A percentile compares a stretch with the other conserved stretches of the same genome.
phyloP scores from a whole-genome alignment of 2,113 vertebrate species.

The Procapra przewalskii region DNA sequence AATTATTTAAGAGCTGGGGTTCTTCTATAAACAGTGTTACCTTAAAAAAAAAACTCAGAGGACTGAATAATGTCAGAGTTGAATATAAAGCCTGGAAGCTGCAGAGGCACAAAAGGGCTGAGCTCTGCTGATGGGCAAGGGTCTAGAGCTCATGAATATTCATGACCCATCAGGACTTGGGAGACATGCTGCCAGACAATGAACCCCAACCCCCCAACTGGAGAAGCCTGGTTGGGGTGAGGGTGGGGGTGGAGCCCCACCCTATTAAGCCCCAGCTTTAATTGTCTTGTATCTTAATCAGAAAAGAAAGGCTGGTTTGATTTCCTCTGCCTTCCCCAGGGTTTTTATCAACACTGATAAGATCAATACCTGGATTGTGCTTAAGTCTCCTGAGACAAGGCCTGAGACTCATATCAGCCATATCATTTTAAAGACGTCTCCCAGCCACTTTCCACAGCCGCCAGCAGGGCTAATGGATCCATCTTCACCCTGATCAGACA shows the following conservation, averaged over 20 bases:
- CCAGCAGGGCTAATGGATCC: rapidly evolving
- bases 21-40: background rate
- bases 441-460: rapidly evolving
- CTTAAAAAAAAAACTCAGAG: background rate
- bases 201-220: too few species aligned
- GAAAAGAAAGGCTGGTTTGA: background rate
- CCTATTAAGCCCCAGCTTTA: background rate
- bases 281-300: background rate
- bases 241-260: background rate
- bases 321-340: too few species aligned
- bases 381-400: background rate
- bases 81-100: background rate
- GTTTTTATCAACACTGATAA: background rate
- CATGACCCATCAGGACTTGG: rapidly evolving
- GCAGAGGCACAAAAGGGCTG: too few species aligned
- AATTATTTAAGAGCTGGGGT: background rate
- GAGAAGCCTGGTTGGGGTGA: background rate
- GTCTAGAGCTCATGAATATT: background rate
- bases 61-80: background rate
- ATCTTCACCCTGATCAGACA: background rate
- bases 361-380: background rate
- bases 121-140: background rate
- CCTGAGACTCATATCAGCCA: background rate
- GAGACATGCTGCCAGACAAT: too few species aligned
- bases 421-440: background rate